phyloP scores from a whole-genome alignment of 2,797 vertebrate genomes.

The Benthosema pterotum region DNA sequence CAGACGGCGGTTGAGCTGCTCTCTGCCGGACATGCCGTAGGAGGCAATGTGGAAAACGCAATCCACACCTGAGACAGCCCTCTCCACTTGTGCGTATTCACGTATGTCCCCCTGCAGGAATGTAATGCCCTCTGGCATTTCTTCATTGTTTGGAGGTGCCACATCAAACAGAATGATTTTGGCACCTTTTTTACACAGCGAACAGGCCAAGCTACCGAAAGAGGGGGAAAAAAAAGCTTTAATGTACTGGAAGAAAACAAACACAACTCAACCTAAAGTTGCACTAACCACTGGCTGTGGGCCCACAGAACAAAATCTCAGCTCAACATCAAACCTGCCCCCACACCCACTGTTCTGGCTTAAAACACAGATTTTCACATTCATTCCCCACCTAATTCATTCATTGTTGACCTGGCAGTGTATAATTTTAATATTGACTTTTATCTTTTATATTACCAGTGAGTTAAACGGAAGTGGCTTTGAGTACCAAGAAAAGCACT shows the following conservation, averaged over 20 bases:
- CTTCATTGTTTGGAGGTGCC: conserved; percentile 62
- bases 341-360: too few relatives aligned
- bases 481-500: too few relatives aligned
- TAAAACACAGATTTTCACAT: too few relatives aligned
- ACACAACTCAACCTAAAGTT: neutral
- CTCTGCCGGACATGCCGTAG: conserved; percentile 95
- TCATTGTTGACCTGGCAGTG: too few relatives aligned
- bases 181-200: conserved; percentile 79
- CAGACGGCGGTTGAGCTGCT: conserved; percentile 85
- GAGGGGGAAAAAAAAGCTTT: neutral
- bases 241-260: neutral
- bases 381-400: too few relatives aligned
- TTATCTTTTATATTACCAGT: too few relatives aligned
- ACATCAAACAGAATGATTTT: conserved; percentile 88
- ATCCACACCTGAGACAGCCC: conserved; percentile 74
- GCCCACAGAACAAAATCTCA: too few relatives aligned
- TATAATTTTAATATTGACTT: too few relatives aligned
- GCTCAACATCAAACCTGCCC: too few relatives aligned
- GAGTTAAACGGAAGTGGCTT: too few relatives aligned
- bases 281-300: too few relatives aligned
- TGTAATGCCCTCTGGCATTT: conserved; percentile 79
- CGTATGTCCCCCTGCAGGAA: conserved; percentile 87
- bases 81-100: conserved; percentile 77
- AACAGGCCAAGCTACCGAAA: conserved; percentile 85
- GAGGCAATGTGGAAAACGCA: conserved; percentile 94